A percentile compares a stretch with the other conserved stretches of the same genome.
phyloP scores from a whole-genome alignment of 1,140 invertebrate genomes.

The Drosophila pseudoobscura region DNA sequence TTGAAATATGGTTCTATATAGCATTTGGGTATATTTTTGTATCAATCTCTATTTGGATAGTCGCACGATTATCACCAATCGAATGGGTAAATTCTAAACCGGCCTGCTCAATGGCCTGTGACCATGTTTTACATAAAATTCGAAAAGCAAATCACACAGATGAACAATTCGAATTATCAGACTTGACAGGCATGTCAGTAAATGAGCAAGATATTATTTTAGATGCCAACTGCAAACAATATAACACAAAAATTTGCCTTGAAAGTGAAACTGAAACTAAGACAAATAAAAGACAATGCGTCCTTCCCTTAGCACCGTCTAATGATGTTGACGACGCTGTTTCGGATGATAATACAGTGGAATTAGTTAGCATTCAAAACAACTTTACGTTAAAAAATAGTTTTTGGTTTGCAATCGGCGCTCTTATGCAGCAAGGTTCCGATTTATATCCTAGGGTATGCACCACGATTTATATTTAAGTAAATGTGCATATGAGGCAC shows the following conservation, averaged over 20 bases:
- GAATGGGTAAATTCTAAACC: conserved; percentile 90
- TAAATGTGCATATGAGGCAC: background rate
- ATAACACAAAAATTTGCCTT: background rate
- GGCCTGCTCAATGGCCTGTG: conserved; percentile 65
- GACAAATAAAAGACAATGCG: conserved; percentile 5
- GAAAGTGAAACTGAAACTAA: background rate
- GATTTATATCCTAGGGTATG: conserved; percentile 91
- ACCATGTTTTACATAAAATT: conserved; percentile 64
- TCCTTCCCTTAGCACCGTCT: conserved; percentile 1
- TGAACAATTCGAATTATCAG: conserved; percentile 46
- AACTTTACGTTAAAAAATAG: conserved; percentile 90
- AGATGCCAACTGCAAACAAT: conserved; percentile 10
- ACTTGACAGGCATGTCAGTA: conserved; percentile 7
- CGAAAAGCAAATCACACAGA: conserved; percentile 28
- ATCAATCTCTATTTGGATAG: conserved; percentile 96
- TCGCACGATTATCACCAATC: conserved; percentile 97
- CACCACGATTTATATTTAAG: conserved; percentile 2
- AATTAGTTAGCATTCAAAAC: conserved; percentile 86
- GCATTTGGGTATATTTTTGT: conserved; percentile 95
- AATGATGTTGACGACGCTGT: conserved; percentile 31
- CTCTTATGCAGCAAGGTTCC: conserved; percentile 97
- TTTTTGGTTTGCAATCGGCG: conserved; percentile 96
- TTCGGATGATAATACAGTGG: conserved; percentile 79
- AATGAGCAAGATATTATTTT: conserved; percentile 12
- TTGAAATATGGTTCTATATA: conserved; percentile 98